Percentiles rank a stretch among this genome's conserved stretches.
phyloP scores from a whole-genome alignment of 2,888 invertebrate species.

The Sisyra terminalis region DNA sequence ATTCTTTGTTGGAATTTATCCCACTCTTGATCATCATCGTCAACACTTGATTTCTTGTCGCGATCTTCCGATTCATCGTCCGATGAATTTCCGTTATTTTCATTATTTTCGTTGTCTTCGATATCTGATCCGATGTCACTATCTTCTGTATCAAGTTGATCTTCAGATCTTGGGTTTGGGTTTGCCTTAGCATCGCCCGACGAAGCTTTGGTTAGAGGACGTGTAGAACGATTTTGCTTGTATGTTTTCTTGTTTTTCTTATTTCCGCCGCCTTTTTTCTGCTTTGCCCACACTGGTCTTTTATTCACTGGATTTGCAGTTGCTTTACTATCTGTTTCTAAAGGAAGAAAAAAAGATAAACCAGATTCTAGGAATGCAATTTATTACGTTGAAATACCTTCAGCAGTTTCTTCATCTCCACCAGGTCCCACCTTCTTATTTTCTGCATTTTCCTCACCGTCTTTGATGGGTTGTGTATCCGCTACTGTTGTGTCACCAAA shows the following conservation, averaged over 20 bases:
- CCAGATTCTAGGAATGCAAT: background rate
- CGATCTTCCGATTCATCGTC: conserved; percentile 14
- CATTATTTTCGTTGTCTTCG: conserved; percentile 23
- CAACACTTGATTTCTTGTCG: conserved; percentile 38
- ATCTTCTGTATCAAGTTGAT: conserved; percentile 28
- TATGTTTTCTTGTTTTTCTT: conserved; percentile 41
- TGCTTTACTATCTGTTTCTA: conserved; percentile 14
- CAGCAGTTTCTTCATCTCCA: conserved; percentile 14
- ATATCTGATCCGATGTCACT: conserved; percentile 27
- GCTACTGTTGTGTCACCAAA: conserved; percentile 63
- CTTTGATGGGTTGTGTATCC: conserved; percentile 37
- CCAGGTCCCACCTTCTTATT: conserved; percentile 37
- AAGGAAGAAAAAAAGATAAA: too few species aligned
- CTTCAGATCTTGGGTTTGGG: conserved; percentile 15
- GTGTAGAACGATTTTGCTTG: conserved; percentile 20
- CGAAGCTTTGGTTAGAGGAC: conserved; percentile 9
- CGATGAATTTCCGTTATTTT: conserved; percentile 11
- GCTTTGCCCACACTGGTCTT: conserved; percentile 70
- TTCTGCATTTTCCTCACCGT: conserved; percentile 29
- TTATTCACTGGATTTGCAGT: conserved; percentile 35
- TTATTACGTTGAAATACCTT: background rate
- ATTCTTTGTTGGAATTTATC: conserved; percentile 80
- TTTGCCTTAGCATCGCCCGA: conserved; percentile 8
- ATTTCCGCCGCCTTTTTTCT: conserved; percentile 37
- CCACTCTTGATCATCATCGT: conserved; percentile 84